Conservation (phyloP, 2,113 vertebrate species). For the Channa argus region DNA sequence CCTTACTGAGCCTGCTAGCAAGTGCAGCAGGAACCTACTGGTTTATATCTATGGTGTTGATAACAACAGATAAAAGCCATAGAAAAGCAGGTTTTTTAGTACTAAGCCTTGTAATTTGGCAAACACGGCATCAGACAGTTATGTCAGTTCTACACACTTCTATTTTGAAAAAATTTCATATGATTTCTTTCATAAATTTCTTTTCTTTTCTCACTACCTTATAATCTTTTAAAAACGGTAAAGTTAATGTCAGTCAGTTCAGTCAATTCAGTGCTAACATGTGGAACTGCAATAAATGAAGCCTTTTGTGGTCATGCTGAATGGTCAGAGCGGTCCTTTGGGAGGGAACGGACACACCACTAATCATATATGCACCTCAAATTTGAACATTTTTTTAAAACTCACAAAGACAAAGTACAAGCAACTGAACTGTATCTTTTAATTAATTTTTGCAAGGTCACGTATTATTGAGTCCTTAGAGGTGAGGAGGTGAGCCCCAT, state of each 20-base stretch:
- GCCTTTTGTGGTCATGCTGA: neutral
- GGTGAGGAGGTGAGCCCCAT: slow-evolving; percentile 10
- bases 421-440: neutral
- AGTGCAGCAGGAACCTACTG: too few relatives aligned
- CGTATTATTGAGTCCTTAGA: slow-evolving; percentile 12
- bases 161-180: neutral
- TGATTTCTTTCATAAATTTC: neutral
- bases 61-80: too few relatives aligned
- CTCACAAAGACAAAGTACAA: neutral
- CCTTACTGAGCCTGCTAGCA: too few relatives aligned
- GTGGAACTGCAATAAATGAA: too few relatives aligned
- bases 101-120: neutral
- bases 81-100: neutral
- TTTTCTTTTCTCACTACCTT: too few relatives aligned
- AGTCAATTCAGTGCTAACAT: too few relatives aligned
- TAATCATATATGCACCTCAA: neutral
- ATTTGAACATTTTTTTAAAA: slow-evolving; percentile 3
- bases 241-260: too few relatives aligned
- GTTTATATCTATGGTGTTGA: too few relatives aligned
- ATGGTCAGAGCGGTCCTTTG: neutral
- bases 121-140: too few relatives aligned
- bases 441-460: slow-evolving; percentile 22
- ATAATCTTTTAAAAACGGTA: too few relatives aligned
- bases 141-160: too few relatives aligned
- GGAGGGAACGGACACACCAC: neutral